Evolutionary conservation across 2,113 vertebrate genomes (phyloP), one percentile per base, ranked within the genome.

Genomic region (Cairina moschata): DNA sequence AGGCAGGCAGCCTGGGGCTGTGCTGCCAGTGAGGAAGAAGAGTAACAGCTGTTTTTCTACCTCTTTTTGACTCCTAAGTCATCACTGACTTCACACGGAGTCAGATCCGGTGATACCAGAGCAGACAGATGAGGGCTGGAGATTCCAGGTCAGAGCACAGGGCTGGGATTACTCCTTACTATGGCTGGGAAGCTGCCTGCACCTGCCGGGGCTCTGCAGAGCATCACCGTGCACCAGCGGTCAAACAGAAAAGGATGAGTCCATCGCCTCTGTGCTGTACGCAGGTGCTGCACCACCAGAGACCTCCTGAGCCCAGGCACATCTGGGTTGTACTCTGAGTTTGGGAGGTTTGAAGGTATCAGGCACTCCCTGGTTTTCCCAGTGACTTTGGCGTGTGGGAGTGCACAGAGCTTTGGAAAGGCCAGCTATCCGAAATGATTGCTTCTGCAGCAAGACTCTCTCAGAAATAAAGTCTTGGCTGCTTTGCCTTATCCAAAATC

Each of bases 11-110:
- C 26, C 62, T 5, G 3, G 6, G 11, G 12, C 22, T 40, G 8
- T 21, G 15, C 15, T 62, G 8, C 7, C 42, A 2, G 1, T 20
- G 14, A 38, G 3, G 10, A 7, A 58, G 10, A 74, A 3, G 6
- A 17, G 6, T 4, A 86, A 17, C 28, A 62, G 32, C 21, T 63
- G 5, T 0, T 89, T 62, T n/a, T 29, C 73, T 66, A 79, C 5
- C 5, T 55, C 8, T 50, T 75, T 63, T 74, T 74, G 5, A 32
- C 36, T n/a, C 42, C 36, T 54, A 40, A 68, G 15, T 36, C 69
- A 40, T 46, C 48, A 68, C 4, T 0, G 6, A 2, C 50, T 82
- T 36, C 50, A 59, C 46, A 52, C 42, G 77, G 77, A 55, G 54
- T 11, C 74, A 32, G 7, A 23, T 23, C 26, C 78, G 81, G 81